phyloP scores from a whole-genome alignment of 92 coral and sea anemone species.

The Heteractis magnifica region DNA sequence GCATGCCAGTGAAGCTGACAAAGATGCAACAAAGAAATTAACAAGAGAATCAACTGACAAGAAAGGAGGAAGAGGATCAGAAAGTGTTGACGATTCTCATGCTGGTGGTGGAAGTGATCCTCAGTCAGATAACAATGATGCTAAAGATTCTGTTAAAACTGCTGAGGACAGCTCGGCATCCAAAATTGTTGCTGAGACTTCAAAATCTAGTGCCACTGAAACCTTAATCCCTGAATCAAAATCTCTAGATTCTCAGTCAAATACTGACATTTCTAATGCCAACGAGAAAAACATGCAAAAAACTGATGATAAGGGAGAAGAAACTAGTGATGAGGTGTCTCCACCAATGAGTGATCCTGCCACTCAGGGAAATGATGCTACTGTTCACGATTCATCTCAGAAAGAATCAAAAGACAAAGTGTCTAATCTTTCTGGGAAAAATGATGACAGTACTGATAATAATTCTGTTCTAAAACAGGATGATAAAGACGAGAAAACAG shows the following conservation, averaged over 20 bases:
- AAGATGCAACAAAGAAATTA: not conserved
- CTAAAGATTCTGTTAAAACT: not conserved
- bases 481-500: not conserved
- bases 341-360: constrained; percentile 66
- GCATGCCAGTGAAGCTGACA: not conserved
- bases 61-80: not conserved
- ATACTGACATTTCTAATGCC: not conserved
- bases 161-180: not conserved
- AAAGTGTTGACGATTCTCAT: not conserved
- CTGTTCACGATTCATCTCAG: constrained; percentile 15
- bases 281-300: not conserved
- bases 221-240: not conserved
- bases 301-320: constrained; percentile 19
- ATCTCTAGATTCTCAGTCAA: not conserved
- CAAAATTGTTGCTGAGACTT: not conserved
- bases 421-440: not conserved
- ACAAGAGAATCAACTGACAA: not conserved
- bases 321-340: constrained; percentile 56
- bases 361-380: not conserved
- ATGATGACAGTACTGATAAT: constrained; percentile 24
- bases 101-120: not conserved
- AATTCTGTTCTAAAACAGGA: constrained; percentile 36
- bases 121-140: not conserved
- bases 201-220: constrained; percentile 21
- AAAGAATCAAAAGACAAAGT: constrained; percentile 9